Base-by-base conservation (phyloP, 2,888 invertebrate species). In the Lasioglossum morio region DNA sequence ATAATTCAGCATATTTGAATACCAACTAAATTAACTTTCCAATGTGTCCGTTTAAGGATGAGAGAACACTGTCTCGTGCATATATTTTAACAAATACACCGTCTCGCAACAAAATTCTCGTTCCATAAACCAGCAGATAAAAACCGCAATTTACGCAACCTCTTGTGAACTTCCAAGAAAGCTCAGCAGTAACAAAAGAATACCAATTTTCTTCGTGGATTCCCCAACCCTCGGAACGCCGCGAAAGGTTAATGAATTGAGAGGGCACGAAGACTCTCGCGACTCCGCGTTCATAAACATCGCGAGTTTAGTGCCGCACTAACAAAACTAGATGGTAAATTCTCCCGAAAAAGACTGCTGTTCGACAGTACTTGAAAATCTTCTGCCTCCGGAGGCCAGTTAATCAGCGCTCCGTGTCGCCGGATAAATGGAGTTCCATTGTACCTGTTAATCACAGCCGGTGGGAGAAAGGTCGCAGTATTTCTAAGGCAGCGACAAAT, bases 401-500 rank as follows among this genome's bases (percentile, higher is more conserved):
- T 66, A 66, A 66, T 66, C 66, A 37, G 7, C 7, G 2, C 23
- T 4, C 23, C 2, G 66, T 37, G 34, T 34, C 7, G 34, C 4
- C 66, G 23, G 37, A 69, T 69, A 69, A 69, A 69, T 69, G 66
- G 23, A 69, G 66, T 40, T 40, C 40, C 70, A 70, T 70, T 70
- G 40, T 70, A n/a, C 40, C 40, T 30, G 70, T 81, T 72, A 81
- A 76, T 83, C 82, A 76, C 63, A 19, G n/a, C n/a, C 43, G n/a
- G 37, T 30, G 43, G 69, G 37, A 48, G 46, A 81, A 53, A 27
- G 74, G 57, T 75, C 23, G 82, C 82, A 75, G 76, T 81, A 83
- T 83, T 83, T 83, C 83, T 82, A 77, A 81, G 53, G 82, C 70
- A 43, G 34, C 63, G 83, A 83, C 83, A 83, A 83, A 83, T 83